Base-by-base conservation (phyloP, 2,113 vertebrate species). In the Nycticebus coucang region DNA sequence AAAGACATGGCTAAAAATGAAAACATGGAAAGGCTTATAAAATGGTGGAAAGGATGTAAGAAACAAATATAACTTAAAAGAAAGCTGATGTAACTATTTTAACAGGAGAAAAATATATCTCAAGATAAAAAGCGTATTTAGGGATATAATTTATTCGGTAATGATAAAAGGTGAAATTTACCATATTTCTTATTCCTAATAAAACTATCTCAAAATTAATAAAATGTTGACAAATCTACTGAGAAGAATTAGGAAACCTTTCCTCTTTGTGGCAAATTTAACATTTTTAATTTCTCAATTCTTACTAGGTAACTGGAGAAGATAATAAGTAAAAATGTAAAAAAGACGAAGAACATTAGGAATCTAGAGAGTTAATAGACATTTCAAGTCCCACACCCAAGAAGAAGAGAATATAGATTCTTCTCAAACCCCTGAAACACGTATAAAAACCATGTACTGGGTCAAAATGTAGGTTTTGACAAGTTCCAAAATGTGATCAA, bases 171-270 rank as follows among this genome's bases (percentile, higher is more conserved):
- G 1, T 7, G 57, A 87, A 19, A 77, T 66, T 90, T 92, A 53
- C 0, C 19, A 64, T 50, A 66, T 75, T 62, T 78, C 1, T 83
- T 83, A 33, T 2, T 62, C 3, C 26, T 78, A 35, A 69, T 78
- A 95, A 93, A 93, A 72, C 4, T 93, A 64, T 87, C 59, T 93
- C 55, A 87, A 91, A 71, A 83, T 87, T 82, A 62, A 55, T 41
- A 95, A 84, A 87, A 86, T 82, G 12, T 64, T 93, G n/a, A 68
- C 71, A 89, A 89, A 37, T 0, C 14, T 87, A 33, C 26, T 80
- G 18, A 75, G 50, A 92, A 96, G 94, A 82, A 22, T 68, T 83
- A 89, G 62, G 5, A 85, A 57, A 19, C 68, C 11, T 3, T 78
- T 94, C 24, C n/a, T 22, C 14, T 14, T 60, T 81, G 5, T 83